Evolutionary conservation across 2,888 invertebrate species (phyloP).

Genomic region (Anagyrus pseudococci): DNA sequence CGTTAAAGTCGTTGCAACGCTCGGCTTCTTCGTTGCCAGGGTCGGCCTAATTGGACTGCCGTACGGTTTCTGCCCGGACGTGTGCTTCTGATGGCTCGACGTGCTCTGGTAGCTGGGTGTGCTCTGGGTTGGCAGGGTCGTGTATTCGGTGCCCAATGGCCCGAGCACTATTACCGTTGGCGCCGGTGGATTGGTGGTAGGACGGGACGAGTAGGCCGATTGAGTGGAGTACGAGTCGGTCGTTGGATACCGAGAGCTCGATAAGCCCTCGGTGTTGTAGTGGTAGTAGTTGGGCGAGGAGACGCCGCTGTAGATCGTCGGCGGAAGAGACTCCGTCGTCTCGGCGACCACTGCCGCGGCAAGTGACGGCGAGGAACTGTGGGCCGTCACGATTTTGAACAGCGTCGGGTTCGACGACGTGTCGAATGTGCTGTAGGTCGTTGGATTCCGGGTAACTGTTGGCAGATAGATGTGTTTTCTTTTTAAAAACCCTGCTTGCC

Average conservation of each 20-base stretch:
- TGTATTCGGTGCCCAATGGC: slow-evolving; percentile 57
- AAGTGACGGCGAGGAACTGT: slow-evolving; percentile 41
- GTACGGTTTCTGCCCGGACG: slow-evolving; percentile 2
- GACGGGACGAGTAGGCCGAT: slow-evolving; percentile 32
- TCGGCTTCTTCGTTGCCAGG: slow-evolving; percentile 50
- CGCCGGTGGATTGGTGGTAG: slow-evolving; percentile 62
- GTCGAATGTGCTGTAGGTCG: slow-evolving; percentile 52
- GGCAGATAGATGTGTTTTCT: slow-evolving; percentile 14
- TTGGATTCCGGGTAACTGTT: too few species aligned
- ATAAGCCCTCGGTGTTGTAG: slow-evolving; percentile 47
- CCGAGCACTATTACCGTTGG: slow-evolving; percentile 70
- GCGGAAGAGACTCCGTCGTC: too few species aligned
- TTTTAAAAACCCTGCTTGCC: too few species aligned
- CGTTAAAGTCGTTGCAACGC: slow-evolving; percentile 52
- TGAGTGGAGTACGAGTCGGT: slow-evolving; percentile 35
- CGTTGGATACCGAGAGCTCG: slow-evolving; percentile 39
- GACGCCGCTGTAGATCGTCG: slow-evolving; percentile 28
- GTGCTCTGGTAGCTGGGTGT: slow-evolving; percentile 47
- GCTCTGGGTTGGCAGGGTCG: slow-evolving; percentile 53
- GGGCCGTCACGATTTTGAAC: slow-evolving; percentile 43
- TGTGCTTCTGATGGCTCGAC: slow-evolving; percentile 26
- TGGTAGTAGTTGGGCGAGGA: slow-evolving; percentile 52
- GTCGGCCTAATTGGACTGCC: slow-evolving; percentile 35
- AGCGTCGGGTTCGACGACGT: slow-evolving; percentile 57
- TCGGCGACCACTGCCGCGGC: slow-evolving; percentile 36